Evolutionary conservation across 1,140 invertebrate genomes (phyloP).

Genomic region (Drosophila carrolli): DNA sequence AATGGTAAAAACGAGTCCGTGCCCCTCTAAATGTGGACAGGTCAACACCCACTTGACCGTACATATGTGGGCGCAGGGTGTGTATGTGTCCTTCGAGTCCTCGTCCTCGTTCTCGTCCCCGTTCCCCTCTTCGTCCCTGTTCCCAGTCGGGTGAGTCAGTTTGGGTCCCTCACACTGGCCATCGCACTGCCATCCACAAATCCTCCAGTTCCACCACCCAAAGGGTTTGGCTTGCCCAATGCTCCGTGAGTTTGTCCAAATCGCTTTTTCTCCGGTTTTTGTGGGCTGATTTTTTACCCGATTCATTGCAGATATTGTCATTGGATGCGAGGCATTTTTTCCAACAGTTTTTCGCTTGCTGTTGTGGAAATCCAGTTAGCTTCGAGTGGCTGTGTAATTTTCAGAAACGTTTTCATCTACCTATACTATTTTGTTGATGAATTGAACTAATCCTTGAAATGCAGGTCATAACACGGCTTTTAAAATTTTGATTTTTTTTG

Average conservation of each 20-base stretch:
- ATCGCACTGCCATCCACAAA: background rate
- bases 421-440: too few species aligned
- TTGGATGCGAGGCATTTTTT: conserved; percentile 10
- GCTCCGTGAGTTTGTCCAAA: conserved; percentile 66
- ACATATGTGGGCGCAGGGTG: conserved; percentile 18
- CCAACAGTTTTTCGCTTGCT: background rate
- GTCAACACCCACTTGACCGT: conserved; percentile 50
- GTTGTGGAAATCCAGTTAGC: background rate
- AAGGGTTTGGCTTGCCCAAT: conserved; percentile 67
- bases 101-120: background rate
- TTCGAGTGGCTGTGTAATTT: background rate
- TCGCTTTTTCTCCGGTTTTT: conserved; percentile 53
- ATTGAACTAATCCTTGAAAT: too few species aligned
- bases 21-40: conserved; percentile 75
- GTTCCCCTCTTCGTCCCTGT: background rate
- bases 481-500: too few species aligned
- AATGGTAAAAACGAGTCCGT: conserved; percentile 26
- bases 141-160: conserved; percentile 36
- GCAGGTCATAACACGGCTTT: too few species aligned
- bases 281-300: conserved; percentile 15
- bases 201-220: conserved; percentile 1
- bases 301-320: conserved; percentile 30
- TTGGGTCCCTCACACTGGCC: conserved; percentile 6
- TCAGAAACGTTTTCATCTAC: background rate
- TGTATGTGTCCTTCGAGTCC: conserved; percentile 27